A percentile compares a stretch with the other conserved stretches of the same genome.
These are phyloP conservation scores for Triplophysa siluroides DNA, from an alignment of 2,113 vertebrate genomes.

Conservation along the genomic window DNA sequence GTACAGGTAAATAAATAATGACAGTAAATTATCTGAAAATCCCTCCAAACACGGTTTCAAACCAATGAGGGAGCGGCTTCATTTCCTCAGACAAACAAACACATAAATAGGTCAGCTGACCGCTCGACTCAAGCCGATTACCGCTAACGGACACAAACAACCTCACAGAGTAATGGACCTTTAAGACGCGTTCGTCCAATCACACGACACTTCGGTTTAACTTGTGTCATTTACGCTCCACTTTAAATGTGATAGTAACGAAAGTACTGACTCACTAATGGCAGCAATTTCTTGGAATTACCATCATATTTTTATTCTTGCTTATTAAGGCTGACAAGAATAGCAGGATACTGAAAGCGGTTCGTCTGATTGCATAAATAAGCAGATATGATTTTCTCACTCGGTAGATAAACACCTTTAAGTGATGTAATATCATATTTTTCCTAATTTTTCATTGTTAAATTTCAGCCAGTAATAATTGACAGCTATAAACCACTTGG, in stretches of 20 bases:
- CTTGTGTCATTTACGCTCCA: background rate
- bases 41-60: background rate
- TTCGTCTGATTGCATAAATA: background rate
- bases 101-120: conserved; percentile 54
- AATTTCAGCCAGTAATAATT: too few relatives aligned
- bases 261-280: background rate
- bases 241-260: background rate
- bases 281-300: conserved; percentile 7
- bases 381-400: background rate
- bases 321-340: background rate
- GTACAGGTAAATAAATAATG: too few relatives aligned
- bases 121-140: conserved; percentile 17
- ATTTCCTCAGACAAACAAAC: conserved; percentile 44
- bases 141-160: conserved; percentile 43
- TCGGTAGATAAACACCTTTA: background rate
- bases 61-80: conserved; percentile 9
- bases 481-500: too few relatives aligned
- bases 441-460: too few relatives aligned
- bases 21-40: background rate
- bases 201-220: background rate
- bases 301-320: background rate
- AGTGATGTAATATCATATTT: too few relatives aligned
- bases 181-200: background rate
- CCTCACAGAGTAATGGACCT: background rate
- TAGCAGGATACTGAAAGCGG: background rate